Base-by-base conservation (phyloP, 1,140 invertebrate species). In the Condylostylus longicornis region DNA sequence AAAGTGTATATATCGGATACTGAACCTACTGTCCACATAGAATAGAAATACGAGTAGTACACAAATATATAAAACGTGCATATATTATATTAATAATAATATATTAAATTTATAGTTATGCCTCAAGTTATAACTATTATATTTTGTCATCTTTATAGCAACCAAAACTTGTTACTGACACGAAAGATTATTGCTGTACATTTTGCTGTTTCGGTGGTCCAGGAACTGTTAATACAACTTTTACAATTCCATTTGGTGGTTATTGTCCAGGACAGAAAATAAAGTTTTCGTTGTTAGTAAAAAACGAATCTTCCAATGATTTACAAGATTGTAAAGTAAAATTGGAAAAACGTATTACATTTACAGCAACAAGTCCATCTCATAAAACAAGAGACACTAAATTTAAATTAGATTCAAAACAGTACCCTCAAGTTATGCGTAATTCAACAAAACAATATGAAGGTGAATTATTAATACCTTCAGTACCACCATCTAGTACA, bases 231-330 rank as follows among this genome's bases (percentile, higher is more conserved):
- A 37, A 48, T 2, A 46, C 50, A 2, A 47, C 42, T 1, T 37
- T 57, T 0, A 49, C 43, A 5, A 44, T 54, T 36, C 54, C 50
- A 12, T 57, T 51, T 33, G 54, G 51, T 2, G 54, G 54, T 0
- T 57, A 56, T 30, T 48, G 51, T 0, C 54, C 54, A 5, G 54
- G 54, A 1, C 54, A 57, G 28, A 42, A 18, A 5, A 51, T 57
- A 9, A 39, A 44, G 33, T 57, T 43, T 10, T 35, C 13, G 8
- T 21, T 57, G 6, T 33, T 42, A 13, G 41, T 57, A 23, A 47
- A 54, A 14, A 57, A 57, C 22, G 48, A 57, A 21, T 49, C 51
- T 0, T 43, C 17, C 35, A 41, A 53, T 34, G 51, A 54, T 19
- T 18, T 56, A 32, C 29, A 43, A 0, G 48, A 47, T 32, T 35